phyloP scores from a whole-genome alignment of 2,113 vertebrate species.

The Zonotrichia leucophrys region DNA sequence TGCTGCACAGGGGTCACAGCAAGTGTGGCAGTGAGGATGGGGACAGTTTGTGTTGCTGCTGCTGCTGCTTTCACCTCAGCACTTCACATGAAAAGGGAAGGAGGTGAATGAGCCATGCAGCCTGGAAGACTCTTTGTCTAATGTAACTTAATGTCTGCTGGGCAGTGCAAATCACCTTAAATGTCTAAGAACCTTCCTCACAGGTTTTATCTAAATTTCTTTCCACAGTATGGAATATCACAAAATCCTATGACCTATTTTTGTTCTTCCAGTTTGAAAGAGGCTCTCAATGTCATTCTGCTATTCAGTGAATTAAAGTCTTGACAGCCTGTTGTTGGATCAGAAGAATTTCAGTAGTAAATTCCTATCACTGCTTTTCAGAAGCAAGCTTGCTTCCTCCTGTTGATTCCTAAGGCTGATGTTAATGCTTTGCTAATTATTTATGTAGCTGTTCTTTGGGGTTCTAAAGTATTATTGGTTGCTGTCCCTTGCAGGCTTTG shows the following conservation, averaged over 20 bases:
- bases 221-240: background rate
- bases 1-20: background rate
- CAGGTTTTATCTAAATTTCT: background rate
- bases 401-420: background rate
- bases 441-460: background rate
- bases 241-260: background rate
- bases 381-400: background rate
- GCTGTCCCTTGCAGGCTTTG: slow-evolving; percentile 81
- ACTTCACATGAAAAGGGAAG: background rate
- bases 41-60: background rate
- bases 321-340: background rate
- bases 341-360: background rate
- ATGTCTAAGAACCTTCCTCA: background rate
- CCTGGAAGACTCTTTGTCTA: background rate
- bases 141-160: background rate
- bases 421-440: background rate
- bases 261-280: background rate
- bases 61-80: background rate
- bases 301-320: background rate
- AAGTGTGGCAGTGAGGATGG: background rate
- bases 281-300: background rate
- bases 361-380: background rate
- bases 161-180: background rate
- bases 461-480: background rate
- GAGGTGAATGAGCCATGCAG: background rate